Base-by-base conservation (phyloP, 1,140 invertebrate species). In the Drosophila sulfurigaster region DNA sequence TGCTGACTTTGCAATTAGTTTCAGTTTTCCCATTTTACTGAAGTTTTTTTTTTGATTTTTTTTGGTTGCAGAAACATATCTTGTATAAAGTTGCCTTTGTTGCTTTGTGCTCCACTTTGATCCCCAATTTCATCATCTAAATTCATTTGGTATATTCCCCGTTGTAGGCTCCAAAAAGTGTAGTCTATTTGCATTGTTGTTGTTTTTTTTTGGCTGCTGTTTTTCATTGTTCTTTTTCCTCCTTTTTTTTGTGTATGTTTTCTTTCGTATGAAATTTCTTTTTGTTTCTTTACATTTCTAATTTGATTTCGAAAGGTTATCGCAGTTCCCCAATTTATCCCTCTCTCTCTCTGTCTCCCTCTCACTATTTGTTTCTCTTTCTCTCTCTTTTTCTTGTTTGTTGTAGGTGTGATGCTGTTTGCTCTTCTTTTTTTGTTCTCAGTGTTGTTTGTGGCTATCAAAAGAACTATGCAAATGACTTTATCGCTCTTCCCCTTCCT, bases 251-350 rank as follows among this genome's bases (percentile, higher is more conserved):
- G 30, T 13, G 32, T 35, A 8, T 59, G 32, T 46, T 59, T 41
- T 62, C 20, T 45, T 75, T 10, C 25, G 8, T 30, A 54, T 11
- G 13, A 41, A 57, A 57, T 38, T 57, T 41, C 15, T 11, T 56
- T 56, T 56, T 41, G 58, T 64, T 68, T 64, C 63, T 76, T 80
- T 71, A 54, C 65, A 80, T 73, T 87, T 87, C 69, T 88, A 81
- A 88, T 83, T 87, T 88, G 80, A 87, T 87, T 83, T 88, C 70
- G 70, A 89, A 83, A 88, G 83, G 83, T 87, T 88, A 89, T 83
- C 83, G 77, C 51, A 71, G 51, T 56, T 8, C 32, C 5, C 30
- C 48, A 8, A 58, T 46, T 49, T 25, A 13, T 20, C 51, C 16
- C 30, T 46, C 28, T 66, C n/a, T 46, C 58, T 32, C n/a, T 56